A percentile compares a stretch with the other conserved stretches of the same genome.
phyloP scores from a whole-genome alignment of 2,888 invertebrate genomes.

The Diarsia dahlii region DNA sequence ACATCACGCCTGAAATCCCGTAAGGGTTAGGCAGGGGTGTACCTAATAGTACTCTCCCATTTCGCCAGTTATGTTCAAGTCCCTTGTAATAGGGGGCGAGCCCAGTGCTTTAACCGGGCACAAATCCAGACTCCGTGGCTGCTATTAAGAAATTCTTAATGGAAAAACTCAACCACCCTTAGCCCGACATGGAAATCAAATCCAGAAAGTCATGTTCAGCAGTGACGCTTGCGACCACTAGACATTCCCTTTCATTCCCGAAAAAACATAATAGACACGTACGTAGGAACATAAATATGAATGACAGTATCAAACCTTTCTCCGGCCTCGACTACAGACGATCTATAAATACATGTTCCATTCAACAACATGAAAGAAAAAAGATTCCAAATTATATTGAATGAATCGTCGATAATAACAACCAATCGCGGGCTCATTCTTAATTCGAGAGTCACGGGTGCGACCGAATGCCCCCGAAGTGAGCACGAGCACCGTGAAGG shows the following conservation, averaged over 20 bases:
- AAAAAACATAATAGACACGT: conserved; percentile 29
- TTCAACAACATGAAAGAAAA: conserved; percentile 46
- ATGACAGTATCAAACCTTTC: neutral
- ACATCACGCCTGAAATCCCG: too few species aligned
- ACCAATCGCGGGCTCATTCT: conserved; percentile 74
- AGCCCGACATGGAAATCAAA: too few species aligned
- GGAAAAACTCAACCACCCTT: too few species aligned
- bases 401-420: conserved; percentile 56
- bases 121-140: too few species aligned
- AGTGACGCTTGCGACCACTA: too few species aligned
- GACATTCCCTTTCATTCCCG: conserved; percentile 1
- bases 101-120: too few species aligned
- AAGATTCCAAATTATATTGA: conserved; percentile 47
- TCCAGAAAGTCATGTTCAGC: too few species aligned
- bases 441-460: conserved; percentile 78
- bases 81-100: too few species aligned
- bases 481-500: conserved; percentile 74
- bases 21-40: too few species aligned
- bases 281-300: conserved; percentile 8
- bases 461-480: conserved; percentile 71
- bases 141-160: too few species aligned
- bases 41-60: too few species aligned
- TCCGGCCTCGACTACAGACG: neutral
- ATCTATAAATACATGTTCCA: conserved; percentile 36
- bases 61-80: too few species aligned